A percentile compares a stretch with the other conserved stretches of the same genome.
These are phyloP conservation scores for Manduca sexta DNA, from an alignment of 1,140 invertebrate species.

Conservation along the genomic window DNA sequence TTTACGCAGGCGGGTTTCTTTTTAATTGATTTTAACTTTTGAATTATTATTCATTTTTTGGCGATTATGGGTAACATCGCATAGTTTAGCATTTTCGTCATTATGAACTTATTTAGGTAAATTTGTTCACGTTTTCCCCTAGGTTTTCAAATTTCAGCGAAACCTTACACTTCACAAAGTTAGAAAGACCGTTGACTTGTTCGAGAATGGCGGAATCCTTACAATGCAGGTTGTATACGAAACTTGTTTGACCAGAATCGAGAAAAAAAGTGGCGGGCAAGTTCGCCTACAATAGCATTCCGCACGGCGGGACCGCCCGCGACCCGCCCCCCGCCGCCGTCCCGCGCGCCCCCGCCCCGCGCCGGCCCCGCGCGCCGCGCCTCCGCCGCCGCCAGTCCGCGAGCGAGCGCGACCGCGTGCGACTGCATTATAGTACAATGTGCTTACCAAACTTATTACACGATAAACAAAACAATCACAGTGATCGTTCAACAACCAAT, in stretches of 20 bases:
- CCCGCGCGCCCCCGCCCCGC: constrained; percentile 41
- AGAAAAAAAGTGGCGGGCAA: constrained; percentile 70
- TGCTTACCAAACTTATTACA: constrained; percentile 27
- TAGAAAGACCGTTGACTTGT: constrained; percentile 56
- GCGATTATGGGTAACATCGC: too few species aligned
- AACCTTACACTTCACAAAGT: constrained; percentile 34
- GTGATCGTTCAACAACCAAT: constrained; percentile 14
- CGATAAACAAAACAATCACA: constrained; percentile 31
- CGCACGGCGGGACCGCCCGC: constrained; percentile 39
- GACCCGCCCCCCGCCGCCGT: constrained; percentile 46
- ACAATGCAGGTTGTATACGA: constrained; percentile 71
- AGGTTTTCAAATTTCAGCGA: constrained; percentile 31
- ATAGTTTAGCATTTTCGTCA: too few species aligned
- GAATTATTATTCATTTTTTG: too few species aligned
- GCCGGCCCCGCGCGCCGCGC: constrained; percentile 41
- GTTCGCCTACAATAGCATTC: constrained; percentile 71
- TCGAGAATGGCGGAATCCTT: constrained; percentile 69
- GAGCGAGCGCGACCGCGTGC: constrained; percentile 48
- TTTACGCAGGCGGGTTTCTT: too few species aligned
- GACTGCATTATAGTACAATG: constrained; percentile 25
- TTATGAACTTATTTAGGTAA: not conserved
- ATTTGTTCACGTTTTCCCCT: not conserved
- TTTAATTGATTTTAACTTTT: too few species aligned
- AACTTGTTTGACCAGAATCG: constrained; percentile 71
- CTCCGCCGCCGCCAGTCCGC: constrained; percentile 40